phyloP scores from a whole-genome alignment of 2,113 vertebrate genomes.

The Cettia cetti region DNA sequence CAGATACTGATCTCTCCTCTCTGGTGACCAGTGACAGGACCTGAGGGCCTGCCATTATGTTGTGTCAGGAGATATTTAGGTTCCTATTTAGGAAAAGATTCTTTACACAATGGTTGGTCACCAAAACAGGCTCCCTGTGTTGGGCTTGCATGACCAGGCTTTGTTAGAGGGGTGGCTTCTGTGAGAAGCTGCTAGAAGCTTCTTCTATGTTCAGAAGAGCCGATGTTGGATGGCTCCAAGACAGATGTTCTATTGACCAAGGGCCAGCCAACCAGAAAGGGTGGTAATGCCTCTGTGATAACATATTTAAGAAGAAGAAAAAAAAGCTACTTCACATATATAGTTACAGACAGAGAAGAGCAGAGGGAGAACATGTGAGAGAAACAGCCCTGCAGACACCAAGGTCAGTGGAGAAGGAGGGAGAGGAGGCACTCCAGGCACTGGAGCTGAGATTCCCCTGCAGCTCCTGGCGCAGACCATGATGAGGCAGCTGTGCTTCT shows the following conservation, averaged over 20 bases:
- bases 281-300: not conserved
- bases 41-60: rapidly evolving
- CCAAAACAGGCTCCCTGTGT: not conserved
- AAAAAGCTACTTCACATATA: not conserved
- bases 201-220: not conserved
- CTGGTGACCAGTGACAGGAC: not conserved
- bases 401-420: not conserved
- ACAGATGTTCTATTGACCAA: not conserved
- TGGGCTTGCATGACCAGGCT: not conserved
- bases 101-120: not conserved
- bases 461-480: rapidly evolving
- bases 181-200: not conserved
- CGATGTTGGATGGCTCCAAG: not conserved
- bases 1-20: not conserved
- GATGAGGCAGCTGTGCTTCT: not conserved
- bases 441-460: not conserved
- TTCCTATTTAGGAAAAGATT: not conserved
- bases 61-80: not conserved
- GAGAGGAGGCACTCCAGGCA: not conserved
- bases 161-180: not conserved
- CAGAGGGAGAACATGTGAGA: not conserved
- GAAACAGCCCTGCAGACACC: not conserved
- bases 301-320: not conserved
- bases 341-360: not conserved
- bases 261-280: not conserved